Evolutionary conservation across 2,797 vertebrate genomes (phyloP).

Genomic region (Microctenopoma stevenorrisi): DNA sequence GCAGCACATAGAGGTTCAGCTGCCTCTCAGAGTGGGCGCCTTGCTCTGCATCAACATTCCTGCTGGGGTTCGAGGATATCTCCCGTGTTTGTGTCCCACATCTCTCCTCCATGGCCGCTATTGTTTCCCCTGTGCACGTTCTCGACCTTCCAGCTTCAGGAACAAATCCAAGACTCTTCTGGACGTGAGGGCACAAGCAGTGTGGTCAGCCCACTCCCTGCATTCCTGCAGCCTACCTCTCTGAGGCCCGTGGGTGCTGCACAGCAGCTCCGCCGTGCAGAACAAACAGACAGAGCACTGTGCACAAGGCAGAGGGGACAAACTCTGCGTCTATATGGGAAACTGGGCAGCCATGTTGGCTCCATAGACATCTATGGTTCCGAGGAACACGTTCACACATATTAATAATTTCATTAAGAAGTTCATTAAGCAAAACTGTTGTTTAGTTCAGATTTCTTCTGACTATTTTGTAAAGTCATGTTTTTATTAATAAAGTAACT

Average conservation of each 20-base stretch:
- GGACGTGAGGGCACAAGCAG: constrained; percentile 64
- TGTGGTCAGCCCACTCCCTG: constrained; percentile 70
- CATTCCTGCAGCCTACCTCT: constrained; percentile 78
- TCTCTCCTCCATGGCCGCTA: constrained; percentile 73
- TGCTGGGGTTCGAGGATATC: constrained; percentile 76
- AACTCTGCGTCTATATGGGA: constrained; percentile 58
- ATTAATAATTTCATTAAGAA: constrained; percentile 19
- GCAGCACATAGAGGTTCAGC: constrained; percentile 60
- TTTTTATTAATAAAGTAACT: no score
- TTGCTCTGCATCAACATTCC: constrained; percentile 79
- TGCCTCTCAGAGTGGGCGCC: constrained; percentile 73
- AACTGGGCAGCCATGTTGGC: constrained; percentile 54
- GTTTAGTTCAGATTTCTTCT: no score
- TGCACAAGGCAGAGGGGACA: constrained; percentile 58
- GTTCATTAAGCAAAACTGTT: constrained; percentile 7
- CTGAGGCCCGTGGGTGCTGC: constrained; percentile 72
- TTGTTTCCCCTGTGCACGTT: constrained; percentile 71
- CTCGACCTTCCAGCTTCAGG: constrained; percentile 56
- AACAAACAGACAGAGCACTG: constrained; percentile 71
- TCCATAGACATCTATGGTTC: constrained; percentile 6
- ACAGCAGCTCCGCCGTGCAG: constrained; percentile 46
- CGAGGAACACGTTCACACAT: constrained; percentile 28
- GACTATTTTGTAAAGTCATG: no score
- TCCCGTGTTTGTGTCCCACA: constrained; percentile 84
- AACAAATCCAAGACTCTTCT: constrained; percentile 82